A percentile compares a stretch with the other conserved stretches of the same genome.
These are phyloP conservation scores for Nycticryphes semicollaris DNA, from an alignment of 2,113 vertebrate genomes.

Conservation along the genomic window DNA sequence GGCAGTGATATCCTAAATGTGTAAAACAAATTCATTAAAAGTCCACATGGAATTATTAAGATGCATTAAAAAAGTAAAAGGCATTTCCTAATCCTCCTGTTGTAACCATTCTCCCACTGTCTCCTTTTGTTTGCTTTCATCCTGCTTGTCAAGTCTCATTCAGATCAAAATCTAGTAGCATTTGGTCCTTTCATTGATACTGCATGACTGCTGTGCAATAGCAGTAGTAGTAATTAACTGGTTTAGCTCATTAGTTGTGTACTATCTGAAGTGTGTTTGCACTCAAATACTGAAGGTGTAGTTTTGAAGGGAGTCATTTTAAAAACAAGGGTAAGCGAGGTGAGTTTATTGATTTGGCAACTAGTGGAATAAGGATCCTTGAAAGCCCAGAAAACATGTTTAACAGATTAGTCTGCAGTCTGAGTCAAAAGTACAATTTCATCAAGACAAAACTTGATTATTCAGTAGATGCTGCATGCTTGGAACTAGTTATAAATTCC, in stretches of 20 bases:
- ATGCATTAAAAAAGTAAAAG: neutral
- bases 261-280: neutral
- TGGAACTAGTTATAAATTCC: neutral
- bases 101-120: neutral
- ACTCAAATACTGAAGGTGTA: neutral
- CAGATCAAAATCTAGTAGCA: neutral
- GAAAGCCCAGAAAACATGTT: neutral
- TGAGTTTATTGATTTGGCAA: neutral
- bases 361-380: neutral
- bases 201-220: neutral
- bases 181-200: neutral
- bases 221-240: neutral
- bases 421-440: neutral
- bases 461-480: neutral
- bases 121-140: conserved; percentile 49
- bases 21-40: conserved; percentile 9
- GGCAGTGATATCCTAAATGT: neutral
- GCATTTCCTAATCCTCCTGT: neutral
- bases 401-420: neutral
- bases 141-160: conserved; percentile 31
- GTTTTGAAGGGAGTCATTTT: neutral
- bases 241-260: neutral
- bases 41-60: conserved; percentile 1
- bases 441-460: neutral
- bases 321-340: neutral